phyloP scores from a whole-genome alignment of 1,140 invertebrate species.

The Arctopsyche grandis region DNA sequence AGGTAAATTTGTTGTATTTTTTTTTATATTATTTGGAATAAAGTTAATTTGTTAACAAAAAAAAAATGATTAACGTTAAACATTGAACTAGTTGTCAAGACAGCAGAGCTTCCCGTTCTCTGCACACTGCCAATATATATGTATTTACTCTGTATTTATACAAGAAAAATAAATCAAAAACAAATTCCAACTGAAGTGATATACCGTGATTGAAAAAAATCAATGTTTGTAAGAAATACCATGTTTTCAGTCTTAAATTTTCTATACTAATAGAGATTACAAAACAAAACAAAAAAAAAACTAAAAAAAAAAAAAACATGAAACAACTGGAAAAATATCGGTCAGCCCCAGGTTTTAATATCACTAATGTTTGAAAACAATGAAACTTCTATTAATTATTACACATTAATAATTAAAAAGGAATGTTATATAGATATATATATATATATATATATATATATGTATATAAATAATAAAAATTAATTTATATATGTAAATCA shows the following conservation, averaged over 20 bases:
- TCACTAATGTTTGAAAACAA: slow-evolving; percentile 48
- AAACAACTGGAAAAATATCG: slow-evolving; percentile 41
- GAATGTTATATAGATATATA: slow-evolving; percentile 27
- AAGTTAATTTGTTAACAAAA: slow-evolving; percentile 7
- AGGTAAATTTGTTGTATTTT: neutral
- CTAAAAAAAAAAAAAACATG: slow-evolving; percentile 42
- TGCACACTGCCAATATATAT: neutral
- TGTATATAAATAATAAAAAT: slow-evolving; percentile 7
- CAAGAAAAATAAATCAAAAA: neutral
- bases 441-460: neutral
- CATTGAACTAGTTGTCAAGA: neutral
- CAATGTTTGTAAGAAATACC: slow-evolving; percentile 41
- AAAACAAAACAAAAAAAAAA: slow-evolving; percentile 42
- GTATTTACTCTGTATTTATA: neutral
- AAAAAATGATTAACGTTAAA: neutral
- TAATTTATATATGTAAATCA: neutral
- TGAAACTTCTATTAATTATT: slow-evolving; percentile 20
- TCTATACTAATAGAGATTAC: slow-evolving; percentile 53
- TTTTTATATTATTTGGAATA: slow-evolving; percentile 11
- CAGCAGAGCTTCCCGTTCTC: slow-evolving; percentile 20
- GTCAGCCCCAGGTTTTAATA: slow-evolving; percentile 47
- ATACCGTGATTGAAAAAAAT: neutral
- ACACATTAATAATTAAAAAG: slow-evolving; percentile 17
- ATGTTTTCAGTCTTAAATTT: slow-evolving; percentile 53
- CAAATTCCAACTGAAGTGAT: neutral